A percentile compares a stretch with the other conserved stretches of the same genome.
phyloP scores from a whole-genome alignment of 2,888 invertebrate genomes.

The Congeria kusceri region DNA sequence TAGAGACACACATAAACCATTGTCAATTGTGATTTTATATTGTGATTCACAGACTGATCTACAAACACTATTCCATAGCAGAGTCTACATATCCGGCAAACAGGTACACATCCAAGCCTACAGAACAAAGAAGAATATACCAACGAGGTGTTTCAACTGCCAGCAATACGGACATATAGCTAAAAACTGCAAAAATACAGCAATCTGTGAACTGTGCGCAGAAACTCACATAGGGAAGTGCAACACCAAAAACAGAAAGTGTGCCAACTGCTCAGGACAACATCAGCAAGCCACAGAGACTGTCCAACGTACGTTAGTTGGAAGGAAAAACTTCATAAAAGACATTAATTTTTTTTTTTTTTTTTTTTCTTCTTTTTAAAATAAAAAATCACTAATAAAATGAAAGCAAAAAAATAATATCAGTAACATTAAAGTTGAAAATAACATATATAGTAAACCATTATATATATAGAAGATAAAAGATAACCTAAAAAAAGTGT shows the following conservation, averaged over 20 bases:
- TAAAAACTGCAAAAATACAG: not conserved
- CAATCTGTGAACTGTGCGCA: constrained; percentile 25
- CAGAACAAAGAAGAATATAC: constrained; percentile 14
- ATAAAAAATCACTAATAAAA: too few species aligned
- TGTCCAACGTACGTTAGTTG: constrained; percentile 6
- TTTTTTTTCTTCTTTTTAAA: not conserved
- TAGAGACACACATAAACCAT: constrained; percentile 21
- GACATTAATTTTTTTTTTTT: constrained; percentile 6
- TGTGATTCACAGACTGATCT: constrained; percentile 1
- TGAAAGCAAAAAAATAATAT: too few species aligned
- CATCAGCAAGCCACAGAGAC: not conserved
- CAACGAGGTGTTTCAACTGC: constrained; percentile 31
- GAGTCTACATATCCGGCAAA: not conserved
- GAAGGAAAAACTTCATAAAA: not conserved
- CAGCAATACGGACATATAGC: constrained; percentile 28
- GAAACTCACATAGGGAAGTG: not conserved
- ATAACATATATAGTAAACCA: not conserved
- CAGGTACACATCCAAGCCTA: not conserved
- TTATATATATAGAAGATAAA: too few species aligned
- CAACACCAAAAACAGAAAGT: not conserved
- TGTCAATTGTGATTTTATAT: constrained; percentile 13
- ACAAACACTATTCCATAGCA: constrained; percentile 2
- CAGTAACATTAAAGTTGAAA: too few species aligned
- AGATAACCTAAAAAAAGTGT: too few species aligned
- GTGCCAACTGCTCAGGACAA: not conserved